Conservation (phyloP, 2,113 vertebrate genomes). For the Myxocyprinus asiaticus region DNA sequence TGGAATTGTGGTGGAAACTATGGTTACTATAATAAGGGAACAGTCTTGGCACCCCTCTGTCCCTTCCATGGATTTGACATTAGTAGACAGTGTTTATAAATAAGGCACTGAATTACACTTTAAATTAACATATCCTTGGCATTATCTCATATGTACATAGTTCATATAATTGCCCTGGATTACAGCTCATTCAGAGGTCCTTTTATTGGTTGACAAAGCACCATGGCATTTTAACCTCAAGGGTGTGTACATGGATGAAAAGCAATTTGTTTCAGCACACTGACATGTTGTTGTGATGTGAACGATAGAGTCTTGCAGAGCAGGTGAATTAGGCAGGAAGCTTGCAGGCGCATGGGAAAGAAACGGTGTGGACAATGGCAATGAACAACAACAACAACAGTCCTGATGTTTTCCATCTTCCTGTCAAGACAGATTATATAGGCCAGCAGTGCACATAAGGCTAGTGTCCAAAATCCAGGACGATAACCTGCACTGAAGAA, state of each 20-base stretch:
- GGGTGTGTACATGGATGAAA: slow-evolving; percentile 24
- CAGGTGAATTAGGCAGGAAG: slow-evolving; percentile 32
- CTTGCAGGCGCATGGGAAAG: slow-evolving; percentile 22
- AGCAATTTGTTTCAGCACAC: slow-evolving; percentile 7
- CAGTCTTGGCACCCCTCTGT: too few relatives aligned
- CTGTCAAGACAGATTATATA: slow-evolving; percentile 2
- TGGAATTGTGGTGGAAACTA: too few relatives aligned
- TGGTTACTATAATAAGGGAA: too few relatives aligned
- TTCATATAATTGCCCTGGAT: background rate
- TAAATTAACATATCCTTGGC: too few relatives aligned
- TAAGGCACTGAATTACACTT: too few relatives aligned
- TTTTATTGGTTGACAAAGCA: background rate
- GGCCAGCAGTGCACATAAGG: background rate
- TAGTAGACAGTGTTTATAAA: too few relatives aligned
- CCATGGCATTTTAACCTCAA: background rate
- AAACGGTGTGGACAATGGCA: slow-evolving; percentile 24
- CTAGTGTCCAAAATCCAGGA: background rate
- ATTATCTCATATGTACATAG: background rate
- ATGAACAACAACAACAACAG: slow-evolving; percentile 19
- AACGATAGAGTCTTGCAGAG: background rate
- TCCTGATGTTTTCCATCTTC: slow-evolving; percentile 36
- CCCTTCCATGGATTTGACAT: too few relatives aligned
- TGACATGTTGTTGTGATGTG: slow-evolving; percentile 10
- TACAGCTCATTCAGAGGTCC: background rate
- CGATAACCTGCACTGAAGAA: too few relatives aligned